phyloP scores from a whole-genome alignment of 2,113 vertebrate species.

The Nothobranchius kuhntae region DNA sequence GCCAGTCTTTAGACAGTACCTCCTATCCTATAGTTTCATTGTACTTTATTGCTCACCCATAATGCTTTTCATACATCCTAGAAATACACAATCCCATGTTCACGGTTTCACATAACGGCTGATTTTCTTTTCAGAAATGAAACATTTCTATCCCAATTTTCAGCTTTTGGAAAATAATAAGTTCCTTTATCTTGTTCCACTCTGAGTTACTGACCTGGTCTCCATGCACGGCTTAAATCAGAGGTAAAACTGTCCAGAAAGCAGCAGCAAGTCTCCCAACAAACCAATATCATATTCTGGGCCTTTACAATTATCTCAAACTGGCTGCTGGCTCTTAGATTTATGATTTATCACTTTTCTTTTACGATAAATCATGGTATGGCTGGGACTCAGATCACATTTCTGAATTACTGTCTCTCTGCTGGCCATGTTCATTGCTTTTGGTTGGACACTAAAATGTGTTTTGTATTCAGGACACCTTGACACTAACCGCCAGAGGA shows the following conservation, averaged over 20 bases:
- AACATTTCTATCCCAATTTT: neutral
- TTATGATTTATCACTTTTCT: conserved; percentile 21
- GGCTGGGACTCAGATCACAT: conserved; percentile 10
- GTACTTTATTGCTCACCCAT: neutral
- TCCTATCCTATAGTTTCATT: no score
- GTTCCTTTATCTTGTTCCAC: conserved; percentile 1
- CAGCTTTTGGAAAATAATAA: neutral
- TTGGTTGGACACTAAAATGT: neutral
- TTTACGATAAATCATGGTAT: conserved; percentile 9
- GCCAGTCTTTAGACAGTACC: neutral
- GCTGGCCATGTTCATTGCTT: conserved; percentile 5
- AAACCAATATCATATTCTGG: neutral
- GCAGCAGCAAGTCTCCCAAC: neutral
- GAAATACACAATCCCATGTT: neutral
- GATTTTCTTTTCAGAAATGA: neutral
- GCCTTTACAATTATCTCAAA: conserved; percentile 16
- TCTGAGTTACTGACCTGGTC: neutral
- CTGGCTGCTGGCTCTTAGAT: conserved; percentile 10
- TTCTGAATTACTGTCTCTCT: conserved; percentile 19
- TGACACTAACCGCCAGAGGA: neutral
- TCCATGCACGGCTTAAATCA: conserved; percentile 1
- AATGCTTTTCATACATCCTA: neutral
- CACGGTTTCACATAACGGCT: neutral
- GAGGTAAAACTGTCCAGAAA: neutral
- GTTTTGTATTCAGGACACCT: conserved; percentile 3